phyloP scores from a whole-genome alignment of 2,888 invertebrate species.

The Alviniconcha strummeri region DNA sequence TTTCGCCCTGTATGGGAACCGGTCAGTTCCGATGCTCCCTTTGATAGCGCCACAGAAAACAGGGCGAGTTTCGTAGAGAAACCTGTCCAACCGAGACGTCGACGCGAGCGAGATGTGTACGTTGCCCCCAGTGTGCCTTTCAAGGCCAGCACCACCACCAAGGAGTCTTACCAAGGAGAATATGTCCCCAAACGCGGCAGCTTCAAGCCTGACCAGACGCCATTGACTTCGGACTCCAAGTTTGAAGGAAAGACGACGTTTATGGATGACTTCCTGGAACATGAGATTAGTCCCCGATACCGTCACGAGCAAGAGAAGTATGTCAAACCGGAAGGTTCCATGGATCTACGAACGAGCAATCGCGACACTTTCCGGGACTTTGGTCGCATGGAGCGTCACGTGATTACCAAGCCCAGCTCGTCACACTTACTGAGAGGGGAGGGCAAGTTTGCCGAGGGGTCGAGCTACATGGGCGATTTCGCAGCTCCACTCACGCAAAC shows the following conservation, averaged over 20 bases:
- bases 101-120: slow-evolving; percentile 49
- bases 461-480: slow-evolving; percentile 69
- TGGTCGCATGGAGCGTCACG: slow-evolving; percentile 51
- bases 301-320: slow-evolving; percentile 37
- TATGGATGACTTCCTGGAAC: slow-evolving; percentile 52
- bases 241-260: slow-evolving; percentile 64
- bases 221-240: slow-evolving; percentile 56
- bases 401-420: slow-evolving; percentile 62
- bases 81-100: slow-evolving; percentile 49
- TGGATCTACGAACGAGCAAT: slow-evolving; percentile 67
- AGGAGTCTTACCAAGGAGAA: slow-evolving; percentile 50
- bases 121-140: slow-evolving; percentile 53
- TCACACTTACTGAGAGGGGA: slow-evolving; percentile 42
- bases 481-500: slow-evolving; percentile 55
- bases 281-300: slow-evolving; percentile 34
- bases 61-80: slow-evolving; percentile 46
- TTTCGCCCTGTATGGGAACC: slow-evolving; percentile 38
- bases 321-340: slow-evolving; percentile 63
- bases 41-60: slow-evolving; percentile 34
- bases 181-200: slow-evolving; percentile 40
- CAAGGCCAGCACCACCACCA: slow-evolving; percentile 57
- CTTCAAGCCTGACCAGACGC: slow-evolving; percentile 55
- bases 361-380: slow-evolving; percentile 62
- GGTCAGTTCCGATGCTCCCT: slow-evolving; percentile 49
- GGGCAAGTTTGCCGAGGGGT: slow-evolving; percentile 66